Evolutionary conservation across 2,888 invertebrate species (phyloP).

Genomic region (Rutpela maculata): DNA sequence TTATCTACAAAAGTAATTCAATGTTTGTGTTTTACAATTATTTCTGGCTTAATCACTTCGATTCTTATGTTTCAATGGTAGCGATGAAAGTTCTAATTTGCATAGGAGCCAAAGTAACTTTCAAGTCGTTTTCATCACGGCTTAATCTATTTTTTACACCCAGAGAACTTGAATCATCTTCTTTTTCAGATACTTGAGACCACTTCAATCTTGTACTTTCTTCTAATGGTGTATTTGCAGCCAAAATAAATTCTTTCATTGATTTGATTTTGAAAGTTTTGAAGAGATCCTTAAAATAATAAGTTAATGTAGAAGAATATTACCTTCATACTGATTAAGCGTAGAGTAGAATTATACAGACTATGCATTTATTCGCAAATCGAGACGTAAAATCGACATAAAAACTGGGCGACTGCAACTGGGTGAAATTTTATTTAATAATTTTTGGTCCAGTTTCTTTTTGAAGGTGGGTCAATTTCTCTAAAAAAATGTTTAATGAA

Average conservation of each 20-base stretch:
- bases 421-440: too few species aligned
- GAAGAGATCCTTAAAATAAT: constrained; percentile 75
- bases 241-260: constrained; percentile 80
- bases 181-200: constrained; percentile 50
- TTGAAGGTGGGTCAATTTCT: too few species aligned
- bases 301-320: not conserved
- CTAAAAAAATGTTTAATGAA: too few species aligned
- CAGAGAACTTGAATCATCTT: constrained; percentile 24
- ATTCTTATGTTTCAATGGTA: constrained; percentile 4
- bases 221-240: constrained; percentile 77
- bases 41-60: too few species aligned
- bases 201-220: constrained; percentile 71
- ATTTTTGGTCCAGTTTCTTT: too few species aligned
- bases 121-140: constrained; percentile 32
- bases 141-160: constrained; percentile 4
- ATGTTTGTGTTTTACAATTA: too few species aligned
- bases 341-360: constrained; percentile 67
- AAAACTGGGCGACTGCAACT: too few species aligned
- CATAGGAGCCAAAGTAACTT: constrained; percentile 48
- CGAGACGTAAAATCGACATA: too few species aligned
- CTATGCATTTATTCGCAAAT: not conserved
- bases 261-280: constrained; percentile 76
- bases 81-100: constrained; percentile 55
- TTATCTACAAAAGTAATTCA: too few species aligned
- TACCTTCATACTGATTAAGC: too few species aligned